phyloP scores from a whole-genome alignment of 1,140 invertebrate species.

The Papilio polyxenes region DNA sequence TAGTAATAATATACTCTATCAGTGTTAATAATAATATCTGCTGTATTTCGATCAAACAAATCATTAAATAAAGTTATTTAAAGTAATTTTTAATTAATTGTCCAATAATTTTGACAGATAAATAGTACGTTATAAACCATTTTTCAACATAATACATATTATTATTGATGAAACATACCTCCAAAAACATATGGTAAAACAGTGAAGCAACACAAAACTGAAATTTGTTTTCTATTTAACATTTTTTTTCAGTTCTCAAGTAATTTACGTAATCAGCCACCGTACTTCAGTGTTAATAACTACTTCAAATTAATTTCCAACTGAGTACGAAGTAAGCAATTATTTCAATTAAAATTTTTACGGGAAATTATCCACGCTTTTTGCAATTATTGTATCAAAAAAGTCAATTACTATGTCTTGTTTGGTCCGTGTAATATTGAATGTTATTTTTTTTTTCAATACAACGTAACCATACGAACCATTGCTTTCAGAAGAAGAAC shows the following conservation, averaged over 20 bases:
- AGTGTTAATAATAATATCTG: too few species aligned
- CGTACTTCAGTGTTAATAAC: not conserved
- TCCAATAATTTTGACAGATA: too few species aligned
- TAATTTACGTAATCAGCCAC: not conserved
- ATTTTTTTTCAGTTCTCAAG: constrained; percentile 1
- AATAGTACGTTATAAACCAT: not conserved
- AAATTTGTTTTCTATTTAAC: not conserved
- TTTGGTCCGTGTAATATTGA: not conserved
- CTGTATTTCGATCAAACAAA: too few species aligned
- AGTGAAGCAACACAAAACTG: not conserved
- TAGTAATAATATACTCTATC: too few species aligned
- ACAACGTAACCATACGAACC: not conserved
- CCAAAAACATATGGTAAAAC: not conserved
- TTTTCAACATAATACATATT: not conserved
- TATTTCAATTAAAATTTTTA: constrained; percentile 12
- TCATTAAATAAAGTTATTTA: too few species aligned
- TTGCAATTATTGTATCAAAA: not conserved
- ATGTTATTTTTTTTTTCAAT: not conserved
- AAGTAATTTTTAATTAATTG: not conserved
- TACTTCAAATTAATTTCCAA: constrained; percentile 1
- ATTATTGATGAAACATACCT: not conserved
- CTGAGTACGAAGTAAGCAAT: not conserved
- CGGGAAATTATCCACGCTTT: not conserved
- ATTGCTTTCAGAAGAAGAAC: not conserved
- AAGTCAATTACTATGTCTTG: not conserved